Conservation (phyloP, 2,113 vertebrate genomes). For the Hassar affinis region DNA sequence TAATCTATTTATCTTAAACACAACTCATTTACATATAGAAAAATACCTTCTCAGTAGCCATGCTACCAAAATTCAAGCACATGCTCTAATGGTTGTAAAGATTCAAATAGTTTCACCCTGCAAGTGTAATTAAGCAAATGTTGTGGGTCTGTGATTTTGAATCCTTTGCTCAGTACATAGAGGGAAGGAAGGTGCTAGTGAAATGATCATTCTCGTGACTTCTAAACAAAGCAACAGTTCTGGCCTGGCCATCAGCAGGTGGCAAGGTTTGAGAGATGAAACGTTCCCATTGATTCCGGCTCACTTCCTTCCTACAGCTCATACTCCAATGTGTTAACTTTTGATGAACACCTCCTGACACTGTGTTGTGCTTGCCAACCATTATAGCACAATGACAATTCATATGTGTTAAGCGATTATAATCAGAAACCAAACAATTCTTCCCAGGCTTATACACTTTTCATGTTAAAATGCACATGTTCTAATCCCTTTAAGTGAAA, state of each 20-base stretch:
- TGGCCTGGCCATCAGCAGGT: slow-evolving; percentile 8
- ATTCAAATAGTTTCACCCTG: not conserved
- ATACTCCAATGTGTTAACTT: slow-evolving; percentile 33
- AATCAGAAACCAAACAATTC: not conserved
- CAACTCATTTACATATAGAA: not conserved
- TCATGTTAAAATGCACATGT: not conserved
- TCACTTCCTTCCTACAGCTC: slow-evolving; percentile 27
- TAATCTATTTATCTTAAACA: slow-evolving; percentile 10
- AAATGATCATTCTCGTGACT: slow-evolving; percentile 24
- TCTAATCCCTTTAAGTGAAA: too few relatives aligned
- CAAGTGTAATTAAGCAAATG: not conserved
- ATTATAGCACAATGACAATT: not conserved
- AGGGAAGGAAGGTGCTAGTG: slow-evolving; percentile 23
- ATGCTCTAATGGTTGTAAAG: not conserved
- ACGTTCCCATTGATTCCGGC: slow-evolving; percentile 41
- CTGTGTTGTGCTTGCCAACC: not conserved
- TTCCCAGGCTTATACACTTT: not conserved
- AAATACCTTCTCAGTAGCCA: not conserved
- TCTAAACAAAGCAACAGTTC: slow-evolving; percentile 35
- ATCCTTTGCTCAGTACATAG: not conserved
- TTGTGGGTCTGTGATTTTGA: not conserved
- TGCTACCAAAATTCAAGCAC: not conserved
- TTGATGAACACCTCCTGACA: slow-evolving; percentile 24
- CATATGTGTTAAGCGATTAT: not conserved
- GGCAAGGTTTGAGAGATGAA: slow-evolving; percentile 41